phyloP scores from a whole-genome alignment of 2,888 invertebrate species.

The Anaspis maculata region DNA sequence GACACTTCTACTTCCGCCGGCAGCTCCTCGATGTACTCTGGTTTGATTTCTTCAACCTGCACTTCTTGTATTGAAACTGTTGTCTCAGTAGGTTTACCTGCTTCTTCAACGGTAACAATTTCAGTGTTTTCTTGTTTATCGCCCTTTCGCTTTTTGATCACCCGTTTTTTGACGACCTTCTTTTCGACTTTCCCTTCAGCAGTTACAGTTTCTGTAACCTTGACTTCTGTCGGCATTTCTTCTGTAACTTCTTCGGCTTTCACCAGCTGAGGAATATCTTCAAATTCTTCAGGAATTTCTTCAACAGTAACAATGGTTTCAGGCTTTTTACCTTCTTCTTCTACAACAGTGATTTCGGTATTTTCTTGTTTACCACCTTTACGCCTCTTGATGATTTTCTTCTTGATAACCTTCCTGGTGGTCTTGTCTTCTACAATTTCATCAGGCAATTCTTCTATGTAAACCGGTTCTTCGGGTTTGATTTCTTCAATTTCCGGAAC shows the following conservation, averaged over 20 bases:
- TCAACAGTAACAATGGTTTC: constrained; percentile 28
- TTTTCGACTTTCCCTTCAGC: constrained; percentile 32
- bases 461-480: constrained; percentile 13
- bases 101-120: constrained; percentile 35
- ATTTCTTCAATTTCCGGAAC: constrained; percentile 14
- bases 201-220: constrained; percentile 33
- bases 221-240: constrained; percentile 31
- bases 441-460: constrained; percentile 16
- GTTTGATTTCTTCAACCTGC: constrained; percentile 14
- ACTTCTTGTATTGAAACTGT: constrained; percentile 34
- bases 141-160: constrained; percentile 28
- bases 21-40: constrained; percentile 17
- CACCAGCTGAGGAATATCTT: constrained; percentile 6
- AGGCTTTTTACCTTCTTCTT: constrained; percentile 41
- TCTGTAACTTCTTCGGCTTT: constrained; percentile 20
- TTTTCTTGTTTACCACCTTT: constrained; percentile 30
- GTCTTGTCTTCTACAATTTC: constrained; percentile 17
- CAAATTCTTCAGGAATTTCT: constrained; percentile 19
- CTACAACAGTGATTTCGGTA: constrained; percentile 42
- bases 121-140: constrained; percentile 26
- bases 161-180: constrained; percentile 26
- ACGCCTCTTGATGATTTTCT: constrained; percentile 32
- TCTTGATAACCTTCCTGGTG: constrained; percentile 24
- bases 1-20: constrained; percentile 22
- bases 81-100: constrained; percentile 37